Evolutionary conservation across 2,797 vertebrate genomes (phyloP).

Genomic region (Ispidina lecontei): DNA sequence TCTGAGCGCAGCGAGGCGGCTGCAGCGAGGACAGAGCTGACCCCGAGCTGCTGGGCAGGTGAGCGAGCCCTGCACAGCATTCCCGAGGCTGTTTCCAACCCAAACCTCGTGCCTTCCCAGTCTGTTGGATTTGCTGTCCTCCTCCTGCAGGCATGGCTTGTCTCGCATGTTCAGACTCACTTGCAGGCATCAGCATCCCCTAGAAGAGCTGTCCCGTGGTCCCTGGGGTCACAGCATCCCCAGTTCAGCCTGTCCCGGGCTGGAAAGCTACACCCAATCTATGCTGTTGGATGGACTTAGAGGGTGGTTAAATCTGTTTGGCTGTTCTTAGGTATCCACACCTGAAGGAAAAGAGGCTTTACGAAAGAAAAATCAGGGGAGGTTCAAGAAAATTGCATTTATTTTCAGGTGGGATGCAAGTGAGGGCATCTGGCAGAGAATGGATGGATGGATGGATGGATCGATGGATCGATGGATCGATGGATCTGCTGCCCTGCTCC

Average conservation of each 20-base stretch:
- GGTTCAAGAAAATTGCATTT: background rate
- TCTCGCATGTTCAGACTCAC: background rate
- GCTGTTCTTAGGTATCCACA: background rate
- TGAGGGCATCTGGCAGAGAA: background rate
- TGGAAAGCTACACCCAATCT: background rate
- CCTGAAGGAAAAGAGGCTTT: background rate
- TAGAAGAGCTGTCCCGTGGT: background rate
- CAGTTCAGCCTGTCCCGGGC: background rate
- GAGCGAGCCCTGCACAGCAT: background rate
- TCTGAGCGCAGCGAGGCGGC: background rate
- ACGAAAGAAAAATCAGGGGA: background rate
- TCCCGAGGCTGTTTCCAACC: background rate
- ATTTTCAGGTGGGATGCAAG: background rate
- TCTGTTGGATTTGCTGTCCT: background rate
- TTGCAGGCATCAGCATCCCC: background rate
- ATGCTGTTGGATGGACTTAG: background rate
- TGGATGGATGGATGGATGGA: too few relatives aligned
- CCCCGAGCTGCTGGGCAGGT: background rate
- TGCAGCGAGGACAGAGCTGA: background rate
- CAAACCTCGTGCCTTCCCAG: background rate
- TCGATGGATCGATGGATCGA: background rate
- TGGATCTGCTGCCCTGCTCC: background rate
- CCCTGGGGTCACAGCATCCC: background rate
- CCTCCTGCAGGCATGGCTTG: background rate
- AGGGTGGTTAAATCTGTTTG: background rate